Base-by-base conservation (phyloP, 2,113 vertebrate genomes). In the Etheostoma spectabile region DNA sequence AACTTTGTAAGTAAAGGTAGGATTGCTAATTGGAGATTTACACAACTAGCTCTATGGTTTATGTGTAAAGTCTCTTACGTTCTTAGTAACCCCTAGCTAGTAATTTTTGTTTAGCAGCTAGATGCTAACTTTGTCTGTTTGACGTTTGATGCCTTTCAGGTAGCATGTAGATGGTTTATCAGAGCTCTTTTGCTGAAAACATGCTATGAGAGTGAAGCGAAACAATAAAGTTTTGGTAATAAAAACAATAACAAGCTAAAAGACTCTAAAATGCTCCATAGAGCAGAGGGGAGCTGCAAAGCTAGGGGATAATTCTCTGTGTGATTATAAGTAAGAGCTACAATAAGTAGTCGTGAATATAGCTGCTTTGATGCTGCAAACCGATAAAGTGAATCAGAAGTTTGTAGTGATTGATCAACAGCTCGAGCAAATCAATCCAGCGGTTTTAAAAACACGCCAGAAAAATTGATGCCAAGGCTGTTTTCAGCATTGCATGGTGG, bases 401-500 rank as follows among this genome's bases (percentile, higher is more conserved):
- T 8, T 51, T 51, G n/a, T 7, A 3, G 14, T 14, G 48, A 63
- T 8, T 14, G 45, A 22, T 38, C 4, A 55, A 65, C 8, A 75
- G 72, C 49, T 55, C 22, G 49, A 45, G 35, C n/a, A 65, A 11
- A 46, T 38, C 42, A 71, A 21, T 38, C 3, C n/a, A 49, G 4
- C 8, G 2, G 18, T 48, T 60, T 77, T 1, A 71, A 84, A 62
- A 21, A 55, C 11, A 64, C 60, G 27, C 45, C 61, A 16, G 16
- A 55, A 57, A 66, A 75, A 56, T 69, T 27, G 1, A 61, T 61
- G 61, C 12, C n/a, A n/a, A 73, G 49, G 49, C 53, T 53, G 60
- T 59, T 62, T 75, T 77, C 45, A 71, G 60, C 57, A 33, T 15
- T 42, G 16, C n/a, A 56, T 12, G 7, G 18, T 21, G 35, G 42